A percentile compares a stretch with the other conserved stretches of the same genome.
These are phyloP conservation scores for Agonopterix heracliana DNA, from an alignment of 2,888 invertebrate species.

Conservation along the genomic window DNA sequence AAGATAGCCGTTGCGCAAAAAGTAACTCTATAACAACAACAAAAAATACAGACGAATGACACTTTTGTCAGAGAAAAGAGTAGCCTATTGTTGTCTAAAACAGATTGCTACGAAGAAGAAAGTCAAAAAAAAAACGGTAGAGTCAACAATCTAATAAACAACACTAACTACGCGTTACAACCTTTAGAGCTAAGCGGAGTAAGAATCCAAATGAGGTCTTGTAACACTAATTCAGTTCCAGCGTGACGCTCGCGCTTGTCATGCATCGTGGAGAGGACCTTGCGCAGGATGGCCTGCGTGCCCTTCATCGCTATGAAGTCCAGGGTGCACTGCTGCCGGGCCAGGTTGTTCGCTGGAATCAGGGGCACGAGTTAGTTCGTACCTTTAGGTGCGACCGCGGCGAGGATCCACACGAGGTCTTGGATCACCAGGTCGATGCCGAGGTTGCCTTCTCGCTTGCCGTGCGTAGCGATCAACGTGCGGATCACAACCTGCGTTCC, in stretches of 20 bases:
- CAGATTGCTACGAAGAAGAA: no score
- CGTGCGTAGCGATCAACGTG: slow-evolving; percentile 67
- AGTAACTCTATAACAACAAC: no score
- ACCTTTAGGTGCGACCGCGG: slow-evolving; percentile 76
- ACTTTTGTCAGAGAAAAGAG: no score
- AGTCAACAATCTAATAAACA: no score
- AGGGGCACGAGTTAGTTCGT: slow-evolving; percentile 26
- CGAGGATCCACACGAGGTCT: slow-evolving; percentile 78
- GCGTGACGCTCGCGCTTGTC: slow-evolving; percentile 61
- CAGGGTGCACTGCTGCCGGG: slow-evolving; percentile 61
- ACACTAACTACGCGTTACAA: slow-evolving; percentile 21
- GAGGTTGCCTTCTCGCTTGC: slow-evolving; percentile 68
- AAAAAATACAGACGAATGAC: no score
- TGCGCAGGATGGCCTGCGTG: slow-evolving; percentile 68
- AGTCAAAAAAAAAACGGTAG: no score
- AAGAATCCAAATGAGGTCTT: slow-evolving; percentile 76
- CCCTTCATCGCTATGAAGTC: slow-evolving; percentile 69
- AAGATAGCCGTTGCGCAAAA: no score
- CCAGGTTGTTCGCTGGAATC: slow-evolving; percentile 64
- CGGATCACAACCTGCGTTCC: slow-evolving; percentile 76
- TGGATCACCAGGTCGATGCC: slow-evolving; percentile 72
- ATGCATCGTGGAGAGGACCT: slow-evolving; percentile 59
- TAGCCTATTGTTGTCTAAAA: no score
- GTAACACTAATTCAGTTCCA: slow-evolving; percentile 62
- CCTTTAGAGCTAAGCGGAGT: slow-evolving; percentile 71